Base-by-base conservation (phyloP, 2,797 vertebrate genomes). In the Morus bassanus region DNA sequence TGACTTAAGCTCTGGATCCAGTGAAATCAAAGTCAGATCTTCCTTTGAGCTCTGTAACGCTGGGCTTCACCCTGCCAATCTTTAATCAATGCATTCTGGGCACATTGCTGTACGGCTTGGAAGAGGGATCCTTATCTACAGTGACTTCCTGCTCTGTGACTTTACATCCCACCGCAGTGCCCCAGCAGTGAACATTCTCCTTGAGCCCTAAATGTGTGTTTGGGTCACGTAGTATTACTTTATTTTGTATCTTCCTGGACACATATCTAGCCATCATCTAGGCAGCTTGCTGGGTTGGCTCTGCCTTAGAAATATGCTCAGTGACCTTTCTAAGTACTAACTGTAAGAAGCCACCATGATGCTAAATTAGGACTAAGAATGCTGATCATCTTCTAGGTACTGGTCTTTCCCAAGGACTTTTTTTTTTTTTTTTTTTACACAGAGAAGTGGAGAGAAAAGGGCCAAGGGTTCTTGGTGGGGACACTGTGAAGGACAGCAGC, bases 191-290 rank as follows among this genome's bases (percentile, higher is more conserved):
- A 63, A 24, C 22, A 35, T 85, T 91, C 73, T 73, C 35, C 53
- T 39, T 11, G 25, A 51, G 41, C 0, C 0, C 41, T 28, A 35
- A 23, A 33, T 13, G 31, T 2, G 0, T 51, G 7, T 84, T 81
- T 73, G 39, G 18, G 37, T 64, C 31, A 76, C 56, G 45, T 4
- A 18, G 23, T 24, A 13, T 39, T 28, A 48, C 10, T 76, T 72
- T 46, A 13, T 41, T 69, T 79, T 70, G 10, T 64, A 16, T 51
- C n/a, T 81, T 93, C 35, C 35, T 85, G 67, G 30, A 46, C 16
- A 30, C 30, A 19, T 35, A 39, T 13, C 68, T 63, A 63, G 43
- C 10, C 59, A 76, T 61, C 24, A 7, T 22, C 8, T 59, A 35
- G 70, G 41, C 54, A 88, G 19, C 37, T 73, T 70, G 12, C 46